phyloP scores from a whole-genome alignment of 2,113 vertebrate genomes.

The Heterotilapia buettikoferi region DNA sequence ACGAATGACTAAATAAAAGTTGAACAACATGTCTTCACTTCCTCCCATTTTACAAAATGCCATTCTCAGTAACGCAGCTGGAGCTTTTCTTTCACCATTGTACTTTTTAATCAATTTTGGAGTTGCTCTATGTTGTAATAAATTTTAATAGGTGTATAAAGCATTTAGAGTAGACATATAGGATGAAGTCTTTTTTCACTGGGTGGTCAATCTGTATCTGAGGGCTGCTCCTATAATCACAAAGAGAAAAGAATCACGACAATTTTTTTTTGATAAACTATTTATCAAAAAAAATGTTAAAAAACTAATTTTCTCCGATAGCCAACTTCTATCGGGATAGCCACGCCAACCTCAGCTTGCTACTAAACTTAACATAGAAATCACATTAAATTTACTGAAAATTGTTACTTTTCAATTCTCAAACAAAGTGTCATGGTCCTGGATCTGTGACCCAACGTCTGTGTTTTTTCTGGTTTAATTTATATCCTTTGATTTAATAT shows the following conservation, averaged over 20 bases:
- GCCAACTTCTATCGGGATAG: neutral
- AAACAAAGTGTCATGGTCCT: neutral
- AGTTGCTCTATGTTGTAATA: neutral
- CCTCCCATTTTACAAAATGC: neutral
- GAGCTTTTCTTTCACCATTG: neutral
- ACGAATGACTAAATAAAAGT: neutral
- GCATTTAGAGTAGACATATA: neutral
- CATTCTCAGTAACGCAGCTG: too few species aligned
- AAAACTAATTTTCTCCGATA: neutral
- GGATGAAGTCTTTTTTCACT: neutral
- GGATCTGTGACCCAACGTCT: neutral
- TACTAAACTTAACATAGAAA: too few species aligned
- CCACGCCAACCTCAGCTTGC: neutral
- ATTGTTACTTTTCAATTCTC: neutral
- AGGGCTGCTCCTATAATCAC: neutral
- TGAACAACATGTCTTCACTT: neutral
- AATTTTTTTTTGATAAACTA: neutral
- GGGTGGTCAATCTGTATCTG: neutral
- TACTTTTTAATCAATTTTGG: neutral
- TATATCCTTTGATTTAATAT: neutral
- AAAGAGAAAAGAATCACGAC: neutral
- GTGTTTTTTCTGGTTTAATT: neutral
- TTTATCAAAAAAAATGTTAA: neutral
- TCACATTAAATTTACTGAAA: neutral
- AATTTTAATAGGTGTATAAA: neutral